Evolutionary conservation across 2,888 invertebrate genomes (phyloP), one percentile per base, ranked within the genome.

Genomic region (Hydraecia micacea): DNA sequence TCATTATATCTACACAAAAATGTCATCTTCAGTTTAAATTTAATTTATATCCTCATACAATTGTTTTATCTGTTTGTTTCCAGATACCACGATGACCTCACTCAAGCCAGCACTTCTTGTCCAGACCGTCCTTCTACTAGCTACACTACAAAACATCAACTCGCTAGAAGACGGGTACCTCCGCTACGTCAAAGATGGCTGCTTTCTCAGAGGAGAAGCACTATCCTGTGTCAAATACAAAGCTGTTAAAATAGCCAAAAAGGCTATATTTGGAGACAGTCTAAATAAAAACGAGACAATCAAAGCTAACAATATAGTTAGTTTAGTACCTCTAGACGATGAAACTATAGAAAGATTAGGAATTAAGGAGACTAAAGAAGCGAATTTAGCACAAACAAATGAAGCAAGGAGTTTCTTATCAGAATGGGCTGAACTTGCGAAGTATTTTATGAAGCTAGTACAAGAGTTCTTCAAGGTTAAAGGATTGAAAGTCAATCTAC

Each of bases 351-450:
- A 93, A 28, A 91, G 91, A 75, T 66, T 95, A 25, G 90, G 92
- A 11, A 84, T 92, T 0, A 89, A 91, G 68, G 94, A 94, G 8
- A 91, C 92, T 0, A 87, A 87, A 4, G 91, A 92, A 8, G 80
- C 92, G 0, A 78, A 68, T 13, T 52, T 77, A 11, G 60, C 91
- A 1, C 60, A 58, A 58, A n/a, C 86, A 0, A 91, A 86, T 79
- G 94, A 95, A 73, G 93, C 95, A 0, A 95, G 94, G 81, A 93
- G 95, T 6, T 94, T 96, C 52, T 73, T 96, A 49, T 96, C 96
- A 0, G 97, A 97, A 80, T 97, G 97, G 97, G 91, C 96, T 1
- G 95, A 96, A 76, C 79, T 97, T 15, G 95, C 96, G 0, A 96
- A 95, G 87, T 96, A 96, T 74, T 92, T 95, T 28, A 92, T 96